Percentiles rank a stretch among this genome's conserved stretches.
phyloP scores from a whole-genome alignment of 2,113 vertebrate species.

The Oceanites oceanicus region DNA sequence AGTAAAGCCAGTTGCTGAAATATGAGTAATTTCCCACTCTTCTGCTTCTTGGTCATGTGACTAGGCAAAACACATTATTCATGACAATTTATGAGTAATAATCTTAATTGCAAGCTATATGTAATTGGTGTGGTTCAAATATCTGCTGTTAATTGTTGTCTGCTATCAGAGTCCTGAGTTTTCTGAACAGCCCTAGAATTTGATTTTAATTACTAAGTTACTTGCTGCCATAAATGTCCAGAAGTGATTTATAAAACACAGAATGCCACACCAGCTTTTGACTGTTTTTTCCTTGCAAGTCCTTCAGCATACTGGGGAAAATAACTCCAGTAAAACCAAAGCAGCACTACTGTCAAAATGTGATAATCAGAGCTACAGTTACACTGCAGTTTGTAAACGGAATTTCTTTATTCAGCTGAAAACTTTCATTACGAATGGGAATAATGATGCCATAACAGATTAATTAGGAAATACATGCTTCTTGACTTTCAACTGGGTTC shows the following conservation, averaged over 20 bases:
- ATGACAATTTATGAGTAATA: constrained; percentile 47
- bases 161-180: constrained; percentile 1
- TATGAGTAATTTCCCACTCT: background rate
- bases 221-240: constrained; percentile 38
- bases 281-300: background rate
- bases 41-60: background rate
- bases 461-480: constrained; percentile 38
- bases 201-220: constrained; percentile 57
- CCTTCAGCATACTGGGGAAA: background rate
- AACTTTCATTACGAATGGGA: background rate
- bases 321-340: background rate
- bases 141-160: constrained; percentile 6
- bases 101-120: constrained; percentile 48
- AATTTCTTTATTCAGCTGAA: background rate
- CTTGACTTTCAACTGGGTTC: constrained; percentile 21
- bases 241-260: constrained; percentile 39
- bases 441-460: constrained; percentile 13
- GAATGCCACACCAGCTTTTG: background rate
- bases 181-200: constrained; percentile 23
- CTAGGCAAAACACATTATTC: constrained; percentile 36
- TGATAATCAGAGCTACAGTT: background rate
- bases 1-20: background rate
- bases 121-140: constrained; percentile 39
- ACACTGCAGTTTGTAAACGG: background rate
- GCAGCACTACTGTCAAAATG: background rate